Conservation (phyloP, 2,888 invertebrate species). For the Pristionchus maxplancki region DNA sequence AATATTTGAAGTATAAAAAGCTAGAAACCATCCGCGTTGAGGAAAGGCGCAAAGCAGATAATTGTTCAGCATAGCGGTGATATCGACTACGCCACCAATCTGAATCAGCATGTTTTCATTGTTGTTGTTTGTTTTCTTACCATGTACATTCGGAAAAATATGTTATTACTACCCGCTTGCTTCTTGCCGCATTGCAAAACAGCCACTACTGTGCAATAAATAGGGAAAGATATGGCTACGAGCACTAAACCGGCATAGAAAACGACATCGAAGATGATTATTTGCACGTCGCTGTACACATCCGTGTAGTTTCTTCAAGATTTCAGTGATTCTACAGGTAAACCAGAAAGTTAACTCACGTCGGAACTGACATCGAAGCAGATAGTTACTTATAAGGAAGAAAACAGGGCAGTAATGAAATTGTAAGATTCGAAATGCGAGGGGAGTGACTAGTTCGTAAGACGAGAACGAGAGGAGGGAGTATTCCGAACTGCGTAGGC, state of each 20-base stretch:
- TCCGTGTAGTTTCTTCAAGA: not conserved
- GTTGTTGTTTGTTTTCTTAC: not conserved
- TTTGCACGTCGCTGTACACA: not conserved
- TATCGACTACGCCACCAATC: conserved; percentile 48
- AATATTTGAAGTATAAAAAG: not conserved
- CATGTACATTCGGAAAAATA: conserved; percentile 33
- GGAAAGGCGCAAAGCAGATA: conserved; percentile 11
- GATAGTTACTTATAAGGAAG: too few species aligned
- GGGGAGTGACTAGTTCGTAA: too few species aligned
- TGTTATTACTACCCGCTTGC: not conserved
- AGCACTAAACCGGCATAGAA: not conserved
- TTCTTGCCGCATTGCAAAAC: not conserved
- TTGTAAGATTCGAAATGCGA: too few species aligned
- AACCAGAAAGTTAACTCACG: not conserved
- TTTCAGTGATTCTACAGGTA: not conserved
- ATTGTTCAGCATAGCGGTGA: conserved; percentile 29
- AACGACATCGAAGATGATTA: not conserved
- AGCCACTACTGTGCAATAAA: not conserved
- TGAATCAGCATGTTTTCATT: not conserved
- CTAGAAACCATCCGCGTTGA: not conserved
- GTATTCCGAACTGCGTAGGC: not conserved
- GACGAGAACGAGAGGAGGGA: too few species aligned
- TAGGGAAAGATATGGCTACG: not conserved
- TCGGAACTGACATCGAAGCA: not conserved
- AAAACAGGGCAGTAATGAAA: not conserved